phyloP scores from a whole-genome alignment of 2,888 invertebrate species.

The Drosophila nr. medialis region DNA sequence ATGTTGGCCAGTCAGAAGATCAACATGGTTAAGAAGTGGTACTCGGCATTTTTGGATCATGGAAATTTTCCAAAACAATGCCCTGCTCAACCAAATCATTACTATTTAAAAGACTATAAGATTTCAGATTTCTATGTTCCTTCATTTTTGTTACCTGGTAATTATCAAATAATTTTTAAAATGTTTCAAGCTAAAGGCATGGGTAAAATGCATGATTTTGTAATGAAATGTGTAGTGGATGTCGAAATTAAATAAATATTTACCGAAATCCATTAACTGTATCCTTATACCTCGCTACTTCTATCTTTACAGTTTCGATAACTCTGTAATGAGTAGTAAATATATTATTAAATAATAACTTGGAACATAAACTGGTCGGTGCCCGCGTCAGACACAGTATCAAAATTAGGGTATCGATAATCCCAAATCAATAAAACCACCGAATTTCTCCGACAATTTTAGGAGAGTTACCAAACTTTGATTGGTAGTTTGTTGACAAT shows the following conservation, averaged over 20 bases:
- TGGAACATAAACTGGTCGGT: no score
- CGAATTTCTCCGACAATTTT: no score
- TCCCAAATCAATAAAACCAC: no score
- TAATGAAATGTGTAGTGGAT: constrained; percentile 36
- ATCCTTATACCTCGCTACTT: no score
- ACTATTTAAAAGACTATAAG: constrained; percentile 51
- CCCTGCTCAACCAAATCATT: constrained; percentile 48
- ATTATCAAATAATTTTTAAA: constrained; percentile 45
- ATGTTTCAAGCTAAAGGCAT: constrained; percentile 33
- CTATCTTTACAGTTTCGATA: no score
- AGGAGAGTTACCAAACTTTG: no score
- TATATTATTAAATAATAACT: no score
- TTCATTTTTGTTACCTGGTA: constrained; percentile 48
- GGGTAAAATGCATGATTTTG: constrained; percentile 19
- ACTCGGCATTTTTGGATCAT: constrained; percentile 46
- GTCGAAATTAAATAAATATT: constrained; percentile 47
- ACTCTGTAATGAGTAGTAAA: no score
- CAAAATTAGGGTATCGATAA: no score
- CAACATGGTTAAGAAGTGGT: constrained; percentile 58
- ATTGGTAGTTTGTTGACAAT: no score
- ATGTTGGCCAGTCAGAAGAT: constrained; percentile 43
- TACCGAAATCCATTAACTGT: background rate
- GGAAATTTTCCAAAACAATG: constrained; percentile 65
- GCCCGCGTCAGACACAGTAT: no score
- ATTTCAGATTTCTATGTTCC: constrained; percentile 47